Base-by-base conservation (phyloP, 1,140 invertebrate species). In the Epicauta chinensis region DNA sequence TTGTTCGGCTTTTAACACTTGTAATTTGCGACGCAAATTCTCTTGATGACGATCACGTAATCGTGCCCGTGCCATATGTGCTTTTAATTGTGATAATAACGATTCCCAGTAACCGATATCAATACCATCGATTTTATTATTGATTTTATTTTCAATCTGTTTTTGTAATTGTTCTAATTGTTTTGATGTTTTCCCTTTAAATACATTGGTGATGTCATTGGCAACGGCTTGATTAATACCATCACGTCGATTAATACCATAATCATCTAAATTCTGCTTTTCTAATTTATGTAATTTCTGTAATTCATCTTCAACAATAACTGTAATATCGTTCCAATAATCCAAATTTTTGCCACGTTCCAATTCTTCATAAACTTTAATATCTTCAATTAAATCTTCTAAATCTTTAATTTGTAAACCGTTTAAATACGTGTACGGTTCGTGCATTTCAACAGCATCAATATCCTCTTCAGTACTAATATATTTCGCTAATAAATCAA, bases 101-200 rank as follows among this genome's bases (percentile, higher is more conserved):
- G 89, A 91, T 74, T 98, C 95, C 94, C 95, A 99, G 72, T 97
- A 98, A 40, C 89, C 91, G 54, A 98, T 88, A 75, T 99, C 96
- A 35, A 97, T 84, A 30, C 93, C 94, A 69, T 94, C 91, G 36
- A 83, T 81, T 44, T 88, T 82, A 0, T 82, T 81, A 56, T 75
- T 77, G 29, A 97, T 89, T 77, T 98, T 99, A 6, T 77, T 75
- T 71, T 93, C 89, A 59, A 99, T 98, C 68, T 90, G 83, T 11
- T 76, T 71, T 66, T 97, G 87, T 51, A 99, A 73, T 36, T 83
- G 79, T 56, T 86, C 81, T 46, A 98, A 73, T 69, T 97, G 91
- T 1, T 78, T 75, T 1, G 92, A 87, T 0, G 89, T 89, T 76
- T 99, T 98, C 2, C 93, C 92, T 71, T 94, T 92, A 68, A 99